phyloP scores from a whole-genome alignment of 2,888 invertebrate genomes.

The Ernsta delagoae region DNA sequence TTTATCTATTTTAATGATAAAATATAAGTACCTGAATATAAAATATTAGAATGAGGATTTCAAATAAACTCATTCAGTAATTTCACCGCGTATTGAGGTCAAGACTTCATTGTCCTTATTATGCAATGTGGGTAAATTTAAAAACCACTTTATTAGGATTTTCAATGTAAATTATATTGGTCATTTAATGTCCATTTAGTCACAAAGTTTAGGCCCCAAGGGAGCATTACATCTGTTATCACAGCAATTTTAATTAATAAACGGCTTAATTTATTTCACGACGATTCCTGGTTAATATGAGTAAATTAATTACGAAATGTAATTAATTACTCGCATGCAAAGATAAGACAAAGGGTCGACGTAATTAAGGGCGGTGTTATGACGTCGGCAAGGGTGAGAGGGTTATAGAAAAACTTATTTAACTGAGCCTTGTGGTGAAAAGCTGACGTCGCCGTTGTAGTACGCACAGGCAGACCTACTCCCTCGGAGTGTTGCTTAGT shows the following conservation, averaged over 20 bases:
- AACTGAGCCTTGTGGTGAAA: constrained; percentile 54
- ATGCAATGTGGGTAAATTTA: too few species aligned
- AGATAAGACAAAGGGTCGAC: constrained; percentile 60
- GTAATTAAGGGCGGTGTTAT: constrained; percentile 59
- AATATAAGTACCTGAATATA: too few species aligned
- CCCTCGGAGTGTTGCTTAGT: too few species aligned
- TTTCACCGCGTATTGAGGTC: too few species aligned
- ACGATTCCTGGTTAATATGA: constrained; percentile 59
- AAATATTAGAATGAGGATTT: too few species aligned
- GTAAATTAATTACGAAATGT: constrained; percentile 69
- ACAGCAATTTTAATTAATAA: constrained; percentile 55
- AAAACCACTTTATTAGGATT: not conserved
- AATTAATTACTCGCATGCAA: constrained; percentile 72
- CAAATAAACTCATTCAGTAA: too few species aligned
- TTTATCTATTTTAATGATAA: not conserved
- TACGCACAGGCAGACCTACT: too few species aligned
- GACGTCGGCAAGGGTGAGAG: constrained; percentile 52
- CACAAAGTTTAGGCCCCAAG: constrained; percentile 17
- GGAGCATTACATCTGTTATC: constrained; percentile 18
- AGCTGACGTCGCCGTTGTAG: constrained; percentile 46
- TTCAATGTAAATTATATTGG: not conserved
- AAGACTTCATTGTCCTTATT: too few species aligned
- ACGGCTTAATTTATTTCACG: constrained; percentile 59
- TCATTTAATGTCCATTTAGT: not conserved
- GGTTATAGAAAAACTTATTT: constrained; percentile 69